Evolutionary conservation across 2,113 vertebrate species (phyloP).

Genomic region (Cyprinodon brontotheroides): DNA sequence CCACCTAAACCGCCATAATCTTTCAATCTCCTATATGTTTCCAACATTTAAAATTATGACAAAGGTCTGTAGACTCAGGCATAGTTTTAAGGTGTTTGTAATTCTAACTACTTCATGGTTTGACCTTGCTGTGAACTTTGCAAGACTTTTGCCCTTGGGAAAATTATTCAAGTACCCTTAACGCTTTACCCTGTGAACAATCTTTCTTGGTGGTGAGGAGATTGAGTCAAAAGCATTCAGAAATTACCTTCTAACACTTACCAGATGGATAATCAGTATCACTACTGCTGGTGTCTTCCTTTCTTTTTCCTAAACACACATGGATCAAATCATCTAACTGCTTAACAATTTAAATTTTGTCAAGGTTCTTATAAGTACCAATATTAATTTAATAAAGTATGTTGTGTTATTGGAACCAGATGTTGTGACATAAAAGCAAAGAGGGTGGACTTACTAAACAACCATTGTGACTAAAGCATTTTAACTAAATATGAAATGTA

Average conservation of each 20-base stretch:
- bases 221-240: not conserved
- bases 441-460: not conserved
- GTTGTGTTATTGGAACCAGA: not conserved
- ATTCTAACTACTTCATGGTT: too few species aligned
- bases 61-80: too few species aligned
- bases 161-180: not conserved
- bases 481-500: not conserved
- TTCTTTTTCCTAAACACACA: not conserved
- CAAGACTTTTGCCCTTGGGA: not conserved
- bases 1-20: not conserved
- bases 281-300: too few species aligned
- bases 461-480: too few species aligned
- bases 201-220: too few species aligned
- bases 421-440: not conserved
- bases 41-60: not conserved
- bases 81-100: too few species aligned
- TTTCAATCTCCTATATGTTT: not conserved
- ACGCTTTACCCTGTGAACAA: not conserved
- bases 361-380: not conserved
- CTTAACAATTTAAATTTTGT: not conserved
- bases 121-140: too few species aligned
- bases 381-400: not conserved
- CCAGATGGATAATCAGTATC: too few species aligned
- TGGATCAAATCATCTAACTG: not conserved
- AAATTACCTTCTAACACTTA: not conserved